Conservation (phyloP, 2,888 invertebrate genomes). For the Strigamia transsilvanica region DNA sequence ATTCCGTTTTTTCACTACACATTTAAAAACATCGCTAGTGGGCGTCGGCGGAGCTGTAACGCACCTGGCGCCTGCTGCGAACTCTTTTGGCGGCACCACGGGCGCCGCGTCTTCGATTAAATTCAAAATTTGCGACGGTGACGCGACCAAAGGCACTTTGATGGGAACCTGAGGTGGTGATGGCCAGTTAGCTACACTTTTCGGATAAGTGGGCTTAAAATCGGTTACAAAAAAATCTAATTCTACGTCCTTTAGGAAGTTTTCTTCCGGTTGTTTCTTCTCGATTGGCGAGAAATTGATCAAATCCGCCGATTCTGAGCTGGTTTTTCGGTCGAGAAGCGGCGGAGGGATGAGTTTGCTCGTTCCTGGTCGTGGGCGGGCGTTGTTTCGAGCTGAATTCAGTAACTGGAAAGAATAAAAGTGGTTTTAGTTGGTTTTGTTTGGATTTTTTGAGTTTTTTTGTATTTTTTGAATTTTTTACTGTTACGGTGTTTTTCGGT, state of each 20-base stretch:
- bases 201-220: background rate
- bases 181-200: background rate
- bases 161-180: background rate
- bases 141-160: conserved; percentile 2
- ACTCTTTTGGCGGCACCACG: background rate
- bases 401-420: too few relatives aligned
- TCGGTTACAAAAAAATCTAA: background rate
- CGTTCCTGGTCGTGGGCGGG: background rate
- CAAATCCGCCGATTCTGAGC: background rate
- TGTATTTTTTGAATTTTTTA: too few relatives aligned
- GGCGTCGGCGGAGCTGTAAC: conserved; percentile 46
- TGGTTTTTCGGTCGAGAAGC: background rate
- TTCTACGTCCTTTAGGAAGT: background rate
- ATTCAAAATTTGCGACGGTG: background rate
- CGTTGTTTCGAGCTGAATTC: background rate
- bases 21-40: conserved; percentile 36
- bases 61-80: background rate
- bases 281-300: conserved; percentile 48
- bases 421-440: background rate
- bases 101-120: background rate
- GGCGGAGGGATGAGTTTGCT: conserved; percentile 31
- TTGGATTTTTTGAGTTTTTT: background rate
- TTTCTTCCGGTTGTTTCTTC: background rate
- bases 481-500: background rate
- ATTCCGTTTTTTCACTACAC: conserved; percentile 53